A percentile compares a stretch with the other conserved stretches of the same genome.
Conservation (phyloP, 2,113 vertebrate species). For the Thryonomys swinderianus region DNA sequence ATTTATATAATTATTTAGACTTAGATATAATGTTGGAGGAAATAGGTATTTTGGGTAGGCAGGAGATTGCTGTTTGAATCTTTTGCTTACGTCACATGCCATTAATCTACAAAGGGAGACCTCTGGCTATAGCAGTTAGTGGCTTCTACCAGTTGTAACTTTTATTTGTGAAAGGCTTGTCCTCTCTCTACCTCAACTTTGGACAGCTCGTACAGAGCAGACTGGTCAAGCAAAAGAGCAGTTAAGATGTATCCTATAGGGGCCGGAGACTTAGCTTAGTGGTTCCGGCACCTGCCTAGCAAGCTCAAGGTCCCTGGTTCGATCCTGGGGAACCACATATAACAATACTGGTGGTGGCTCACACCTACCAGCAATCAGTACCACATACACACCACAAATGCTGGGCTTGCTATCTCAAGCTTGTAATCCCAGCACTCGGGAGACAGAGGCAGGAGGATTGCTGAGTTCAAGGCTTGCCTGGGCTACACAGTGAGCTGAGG, state of each 20-base stretch:
- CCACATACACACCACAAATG: no score
- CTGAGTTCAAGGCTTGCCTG: no score
- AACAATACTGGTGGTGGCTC: no score
- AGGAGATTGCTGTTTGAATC: conserved; percentile 51
- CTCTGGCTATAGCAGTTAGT: conserved; percentile 76
- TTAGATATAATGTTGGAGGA: conserved; percentile 78
- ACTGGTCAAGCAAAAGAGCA: conserved; percentile 67
- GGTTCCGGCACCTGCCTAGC: no score
- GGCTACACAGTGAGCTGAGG: no score
- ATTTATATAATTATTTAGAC: conserved; percentile 87
- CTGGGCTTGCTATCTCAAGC: no score
- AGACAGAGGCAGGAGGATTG: no score
- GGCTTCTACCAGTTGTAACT: conserved; percentile 46
- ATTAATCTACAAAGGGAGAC: conserved; percentile 83
- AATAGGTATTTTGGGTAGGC: conserved; percentile 80
- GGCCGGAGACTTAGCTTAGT: no score
- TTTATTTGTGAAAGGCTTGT: conserved; percentile 62
- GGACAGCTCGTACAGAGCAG: not conserved
- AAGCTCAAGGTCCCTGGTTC: no score
- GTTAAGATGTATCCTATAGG: not conserved
- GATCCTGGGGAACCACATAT: no score
- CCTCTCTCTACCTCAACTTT: not conserved
- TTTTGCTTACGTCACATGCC: conserved; percentile 74
- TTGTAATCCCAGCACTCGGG: no score
- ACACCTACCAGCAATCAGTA: no score